Conservation (phyloP, 2,797 vertebrate genomes). For the Crossoptilon crossoptilon region DNA sequence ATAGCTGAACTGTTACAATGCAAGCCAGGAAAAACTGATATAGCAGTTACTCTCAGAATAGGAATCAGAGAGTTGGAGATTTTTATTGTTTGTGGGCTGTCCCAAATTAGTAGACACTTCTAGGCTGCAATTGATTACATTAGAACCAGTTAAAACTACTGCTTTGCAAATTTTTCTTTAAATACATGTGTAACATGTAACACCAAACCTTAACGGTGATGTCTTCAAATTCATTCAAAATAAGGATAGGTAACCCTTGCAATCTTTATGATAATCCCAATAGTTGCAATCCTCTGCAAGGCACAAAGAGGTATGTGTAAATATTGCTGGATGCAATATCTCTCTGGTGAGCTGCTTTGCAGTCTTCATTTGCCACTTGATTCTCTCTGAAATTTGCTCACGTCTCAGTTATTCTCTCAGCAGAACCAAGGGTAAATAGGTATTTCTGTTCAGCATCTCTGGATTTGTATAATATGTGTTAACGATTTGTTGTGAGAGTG, state of each 20-base stretch:
- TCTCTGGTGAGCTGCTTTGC: background rate
- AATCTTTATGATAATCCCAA: background rate
- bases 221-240: background rate
- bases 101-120: background rate
- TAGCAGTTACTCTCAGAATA: background rate
- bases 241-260: background rate
- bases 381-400: background rate
- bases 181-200: background rate
- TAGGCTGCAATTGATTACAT: background rate
- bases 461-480: background rate
- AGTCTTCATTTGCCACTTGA: background rate
- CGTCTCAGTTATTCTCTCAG: background rate
- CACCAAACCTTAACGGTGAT: background rate
- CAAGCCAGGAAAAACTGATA: background rate
- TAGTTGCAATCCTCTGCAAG: background rate
- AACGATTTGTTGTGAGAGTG: background rate
- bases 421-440: background rate
- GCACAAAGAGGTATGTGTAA: background rate
- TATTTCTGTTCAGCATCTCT: background rate
- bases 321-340: background rate
- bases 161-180: background rate
- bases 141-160: background rate
- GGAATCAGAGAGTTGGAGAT: background rate
- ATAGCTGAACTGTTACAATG: background rate
- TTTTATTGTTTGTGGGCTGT: background rate